Base-by-base conservation (phyloP, 2,888 invertebrate genomes). In the Pecten maximus region DNA sequence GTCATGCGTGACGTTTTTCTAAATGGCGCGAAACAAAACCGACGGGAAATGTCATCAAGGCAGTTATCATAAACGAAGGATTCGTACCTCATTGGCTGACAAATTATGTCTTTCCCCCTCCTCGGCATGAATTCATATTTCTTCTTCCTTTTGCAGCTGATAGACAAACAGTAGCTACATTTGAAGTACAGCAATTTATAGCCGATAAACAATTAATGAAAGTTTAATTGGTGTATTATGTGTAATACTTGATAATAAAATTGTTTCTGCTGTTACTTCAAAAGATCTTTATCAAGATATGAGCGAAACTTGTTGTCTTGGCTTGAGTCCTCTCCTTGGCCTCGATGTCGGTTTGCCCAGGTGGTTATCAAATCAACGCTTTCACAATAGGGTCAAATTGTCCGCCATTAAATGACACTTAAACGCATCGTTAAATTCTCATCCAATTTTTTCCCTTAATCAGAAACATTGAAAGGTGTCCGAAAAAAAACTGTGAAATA, bases 1-100 rank as follows among this genome's bases (percentile, higher is more conserved):
- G 74, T 74, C 74, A 74, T 74, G 74, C 74, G 74, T 35, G 74
- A 74, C 74, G 74, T 28, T 28, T 74, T 74, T 28, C 74, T 74
- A 35, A 74, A 74, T 74, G 74, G 35, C 74, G 74, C 74, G 74
- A 74, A 74, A 74, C 74, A 28, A 74, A 74, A 28, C 74, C 44
- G 44, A 28, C 35, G 28, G 74, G 74, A 28, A 74, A 35, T 74
- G 10, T 35, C 74, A 74, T 74, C 74, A 28, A 44, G 44, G 6
- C n/a, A n/a, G n/a, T n/a, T n/a, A n/a, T n/a, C n/a, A n/a, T n/a
- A n/a, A n/a, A 44, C 12, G 12, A 12, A 44, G 44, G 44, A 44
- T 44, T 44, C 44, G 44, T 44, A 44, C 12, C 12, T 44, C n/a
- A n/a, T n/a, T n/a, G n/a, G n/a, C n/a, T n/a, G n/a, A n/a, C 16